phyloP scores from a whole-genome alignment of 2,797 vertebrate genomes.

The Psittacula derbiana region DNA sequence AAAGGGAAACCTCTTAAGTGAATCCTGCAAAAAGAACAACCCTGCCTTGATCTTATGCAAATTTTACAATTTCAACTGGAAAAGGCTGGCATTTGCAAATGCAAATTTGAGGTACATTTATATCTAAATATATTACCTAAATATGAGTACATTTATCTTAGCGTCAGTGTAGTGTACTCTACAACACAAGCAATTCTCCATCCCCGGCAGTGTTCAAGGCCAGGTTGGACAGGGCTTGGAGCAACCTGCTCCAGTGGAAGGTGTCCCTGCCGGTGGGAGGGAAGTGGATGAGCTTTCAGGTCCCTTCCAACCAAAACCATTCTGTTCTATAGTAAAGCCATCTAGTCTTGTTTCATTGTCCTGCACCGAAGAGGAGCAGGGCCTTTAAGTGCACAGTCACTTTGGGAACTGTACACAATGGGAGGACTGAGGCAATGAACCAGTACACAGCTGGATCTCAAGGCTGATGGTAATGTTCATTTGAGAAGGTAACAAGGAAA shows the following conservation, averaged over 20 bases:
- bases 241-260: neutral
- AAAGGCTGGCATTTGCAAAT: neutral
- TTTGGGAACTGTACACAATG: accelerated
- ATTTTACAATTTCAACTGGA: neutral
- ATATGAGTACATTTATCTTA: neutral
- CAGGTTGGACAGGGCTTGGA: neutral
- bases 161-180: neutral
- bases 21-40: neutral
- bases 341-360: neutral
- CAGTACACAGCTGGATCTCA: accelerated
- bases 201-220: neutral
- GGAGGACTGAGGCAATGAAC: neutral
- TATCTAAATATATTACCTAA: neutral
- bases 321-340: neutral
- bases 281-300: neutral
- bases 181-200: accelerated
- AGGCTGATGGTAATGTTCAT: accelerated
- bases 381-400: neutral
- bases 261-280: neutral
- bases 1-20: neutral
- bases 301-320: neutral
- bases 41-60: neutral
- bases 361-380: neutral
- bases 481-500: neutral
- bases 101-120: neutral